Evolutionary conservation across 2,113 vertebrate species (phyloP).

Genomic region (Nothocercus julius): DNA sequence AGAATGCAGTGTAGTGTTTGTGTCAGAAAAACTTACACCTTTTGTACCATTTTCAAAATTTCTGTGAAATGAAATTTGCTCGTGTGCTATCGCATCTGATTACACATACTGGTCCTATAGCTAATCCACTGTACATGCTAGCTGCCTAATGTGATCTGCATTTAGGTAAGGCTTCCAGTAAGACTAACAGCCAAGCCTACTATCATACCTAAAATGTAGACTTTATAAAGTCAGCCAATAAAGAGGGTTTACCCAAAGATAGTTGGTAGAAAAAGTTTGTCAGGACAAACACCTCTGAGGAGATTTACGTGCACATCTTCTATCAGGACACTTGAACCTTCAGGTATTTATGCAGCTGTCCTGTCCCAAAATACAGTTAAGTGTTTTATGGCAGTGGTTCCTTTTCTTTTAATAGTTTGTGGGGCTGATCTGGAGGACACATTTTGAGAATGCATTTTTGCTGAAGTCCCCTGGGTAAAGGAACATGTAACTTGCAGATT

Average conservation of each 20-base stretch:
- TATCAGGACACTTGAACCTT: background rate
- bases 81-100: fast-evolving
- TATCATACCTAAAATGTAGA: background rate
- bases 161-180: background rate
- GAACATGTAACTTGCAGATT: background rate
- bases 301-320: background rate
- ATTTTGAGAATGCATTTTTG: background rate
- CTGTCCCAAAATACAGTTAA: background rate
- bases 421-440: background rate
- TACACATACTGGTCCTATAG: background rate
- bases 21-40: background rate
- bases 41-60: background rate
- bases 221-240: background rate
- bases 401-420: background rate
- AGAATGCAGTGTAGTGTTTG: background rate
- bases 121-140: fast-evolving
- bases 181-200: background rate
- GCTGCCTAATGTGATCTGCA: background rate
- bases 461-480: background rate
- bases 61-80: background rate
- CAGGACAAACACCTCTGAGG: fast-evolving
- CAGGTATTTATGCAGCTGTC: background rate
- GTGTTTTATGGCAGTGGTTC: background rate
- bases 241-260: background rate
- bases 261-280: background rate